Evolutionary conservation across 2,888 invertebrate genomes (phyloP).

Genomic region (Campopleginae sp.): DNA sequence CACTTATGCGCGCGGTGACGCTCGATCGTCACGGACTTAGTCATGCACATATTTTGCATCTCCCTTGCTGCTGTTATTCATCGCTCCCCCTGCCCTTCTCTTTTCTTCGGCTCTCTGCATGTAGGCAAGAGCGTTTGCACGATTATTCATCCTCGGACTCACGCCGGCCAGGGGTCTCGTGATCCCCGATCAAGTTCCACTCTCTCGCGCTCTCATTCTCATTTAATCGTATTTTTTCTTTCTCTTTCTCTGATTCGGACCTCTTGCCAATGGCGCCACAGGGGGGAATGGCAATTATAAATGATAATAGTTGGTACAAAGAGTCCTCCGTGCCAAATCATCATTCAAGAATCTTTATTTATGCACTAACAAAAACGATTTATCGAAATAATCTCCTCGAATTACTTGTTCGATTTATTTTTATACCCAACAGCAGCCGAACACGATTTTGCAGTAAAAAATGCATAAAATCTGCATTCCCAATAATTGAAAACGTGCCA

Average conservation of each 20-base stretch:
- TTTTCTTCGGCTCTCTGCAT: background rate
- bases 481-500: too few species aligned
- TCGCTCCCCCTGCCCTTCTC: background rate
- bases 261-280: slow-evolving; percentile 79
- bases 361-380: background rate
- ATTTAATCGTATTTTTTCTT: slow-evolving; percentile 18
- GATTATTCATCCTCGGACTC: slow-evolving; percentile 59
- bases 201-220: slow-evolving; percentile 53
- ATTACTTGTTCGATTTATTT: too few species aligned
- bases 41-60: background rate
- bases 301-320: slow-evolving; percentile 60
- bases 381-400: too few species aligned
- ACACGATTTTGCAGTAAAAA: too few species aligned
- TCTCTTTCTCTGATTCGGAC: slow-evolving; percentile 66
- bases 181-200: slow-evolving; percentile 76
- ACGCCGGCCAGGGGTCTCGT: slow-evolving; percentile 71
- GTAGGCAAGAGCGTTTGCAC: background rate
- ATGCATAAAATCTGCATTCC: too few species aligned
- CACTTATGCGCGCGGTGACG: background rate
- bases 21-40: background rate
- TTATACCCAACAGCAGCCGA: too few species aligned
- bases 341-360: slow-evolving; percentile 43
- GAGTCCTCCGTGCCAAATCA: slow-evolving; percentile 40
- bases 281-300: slow-evolving; percentile 80
- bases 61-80: slow-evolving; percentile 11